Base-by-base conservation (phyloP, 2,888 invertebrate species). In the Limnephilus lunatus region DNA sequence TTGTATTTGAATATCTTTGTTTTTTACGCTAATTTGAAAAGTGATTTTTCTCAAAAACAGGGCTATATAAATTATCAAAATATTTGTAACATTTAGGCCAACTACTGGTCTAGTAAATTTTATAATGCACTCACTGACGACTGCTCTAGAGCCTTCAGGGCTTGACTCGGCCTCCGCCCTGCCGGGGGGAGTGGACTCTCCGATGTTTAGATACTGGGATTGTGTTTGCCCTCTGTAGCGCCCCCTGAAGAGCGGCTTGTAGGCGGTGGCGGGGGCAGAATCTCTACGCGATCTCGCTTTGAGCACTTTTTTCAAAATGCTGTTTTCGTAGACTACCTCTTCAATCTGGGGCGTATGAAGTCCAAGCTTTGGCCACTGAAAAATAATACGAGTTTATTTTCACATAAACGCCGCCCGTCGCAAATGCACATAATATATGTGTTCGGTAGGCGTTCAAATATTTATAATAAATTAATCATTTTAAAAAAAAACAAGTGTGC, bases 111-210 rank as follows among this genome's bases (percentile, higher is more conserved):
- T 19, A 19, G 19, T 53, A 15, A 53, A 15, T 53, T 53, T 19
- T 3, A 53, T 53, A 19, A 53, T 53, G 15, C 53, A 97, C 97
- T 97, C 95, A 98, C 98, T 97, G 94, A 98, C 98, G 94, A 97
- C 96, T 15, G 98, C 97, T 94, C 97, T 96, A 0, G 98, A 97
- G 19, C 97, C 96, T 94, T 97, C 97, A 83, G 97, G 97, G 35
- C 97, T 97, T 5, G 98, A 98, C 95, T 98, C 97, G 0, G 98
- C 98, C 95, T 98, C 98, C 0, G 98, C 98, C 94, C 97, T 98
- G 31, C 98, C 98, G 83, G 97, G 96, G 92, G 95, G 94, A 93
- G 96, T 94, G 92, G 96, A 95, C 81, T 97, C 97, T 92, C 96
- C 96, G 94, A 97, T 97, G 94, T 97, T 97, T 94, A 98, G 95